phyloP scores from a whole-genome alignment of 2,888 invertebrate genomes.

The Synergus umbraculus region DNA sequence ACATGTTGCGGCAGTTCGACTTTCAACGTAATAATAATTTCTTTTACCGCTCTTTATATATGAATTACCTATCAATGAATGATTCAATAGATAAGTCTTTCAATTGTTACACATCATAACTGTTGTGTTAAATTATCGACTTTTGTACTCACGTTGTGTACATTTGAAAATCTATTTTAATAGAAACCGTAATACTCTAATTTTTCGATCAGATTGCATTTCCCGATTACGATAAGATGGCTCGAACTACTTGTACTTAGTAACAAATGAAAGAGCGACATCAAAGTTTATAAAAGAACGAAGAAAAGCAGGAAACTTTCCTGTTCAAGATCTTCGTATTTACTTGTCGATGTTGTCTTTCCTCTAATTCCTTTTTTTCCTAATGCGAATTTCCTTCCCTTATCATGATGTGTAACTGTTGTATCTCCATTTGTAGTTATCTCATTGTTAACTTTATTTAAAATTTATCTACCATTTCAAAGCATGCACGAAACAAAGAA shows the following conservation, averaged over 20 bases:
- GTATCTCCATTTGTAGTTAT: background rate
- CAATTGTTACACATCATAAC: background rate
- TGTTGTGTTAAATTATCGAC: conserved; percentile 11
- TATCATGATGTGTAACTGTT: background rate
- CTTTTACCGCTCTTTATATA: background rate
- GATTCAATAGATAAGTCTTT: background rate
- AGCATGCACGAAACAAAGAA: no score
- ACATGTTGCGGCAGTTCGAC: background rate
- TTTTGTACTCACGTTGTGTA: background rate
- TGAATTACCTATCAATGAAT: background rate
- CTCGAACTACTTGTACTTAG: background rate
- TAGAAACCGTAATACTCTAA: background rate
- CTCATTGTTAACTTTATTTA: no score
- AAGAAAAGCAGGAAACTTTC: background rate
- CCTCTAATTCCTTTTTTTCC: background rate
- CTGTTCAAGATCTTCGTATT: background rate
- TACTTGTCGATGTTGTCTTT: background rate
- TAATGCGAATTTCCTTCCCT: background rate
- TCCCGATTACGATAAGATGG: background rate
- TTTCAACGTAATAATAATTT: background rate
- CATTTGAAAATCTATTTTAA: background rate
- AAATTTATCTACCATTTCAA: no score
- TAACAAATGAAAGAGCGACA: background rate
- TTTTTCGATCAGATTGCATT: background rate
- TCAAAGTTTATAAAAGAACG: background rate